These are phyloP conservation scores for Ceratina calcarata DNA, from an alignment of 1,140 invertebrate species.

Conservation along the genomic window DNA sequence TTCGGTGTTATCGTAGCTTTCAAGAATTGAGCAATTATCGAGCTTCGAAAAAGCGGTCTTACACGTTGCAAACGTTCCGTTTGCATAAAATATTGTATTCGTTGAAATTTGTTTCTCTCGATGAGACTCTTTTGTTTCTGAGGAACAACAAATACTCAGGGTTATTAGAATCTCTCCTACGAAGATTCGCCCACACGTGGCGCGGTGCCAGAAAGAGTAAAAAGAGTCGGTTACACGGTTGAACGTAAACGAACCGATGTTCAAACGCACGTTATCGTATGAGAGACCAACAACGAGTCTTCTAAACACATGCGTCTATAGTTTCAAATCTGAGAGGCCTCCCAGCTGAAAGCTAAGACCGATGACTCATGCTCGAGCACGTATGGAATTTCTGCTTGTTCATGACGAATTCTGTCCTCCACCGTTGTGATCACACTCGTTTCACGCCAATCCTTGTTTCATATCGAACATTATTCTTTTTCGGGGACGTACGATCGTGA, in stretches of 20 bases:
- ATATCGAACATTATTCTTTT: no score
- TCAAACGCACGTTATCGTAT: neutral
- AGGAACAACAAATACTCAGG: neutral
- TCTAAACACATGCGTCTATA: neutral
- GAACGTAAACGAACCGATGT: conserved; percentile 7
- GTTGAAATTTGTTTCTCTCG: neutral
- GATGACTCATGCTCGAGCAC: conserved; percentile 7
- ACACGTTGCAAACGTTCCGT: no score
- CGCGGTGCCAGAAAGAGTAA: neutral
- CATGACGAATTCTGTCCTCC: conserved; percentile 4
- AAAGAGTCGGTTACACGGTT: neutral
- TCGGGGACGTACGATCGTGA: no score
- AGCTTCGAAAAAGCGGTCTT: no score
- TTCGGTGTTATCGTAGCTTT: no score
- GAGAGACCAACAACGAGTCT: neutral
- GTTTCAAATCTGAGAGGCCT: conserved; percentile 19
- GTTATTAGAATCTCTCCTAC: neutral
- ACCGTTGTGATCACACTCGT: no score
- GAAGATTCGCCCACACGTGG: conserved; percentile 9
- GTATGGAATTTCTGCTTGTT: conserved; percentile 13
- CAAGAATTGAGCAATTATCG: no score
- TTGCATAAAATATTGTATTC: no score
- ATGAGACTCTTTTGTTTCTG: no score
- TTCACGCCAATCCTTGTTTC: no score
- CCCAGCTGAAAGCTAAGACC: conserved; percentile 7